Percentiles rank a stretch among this genome's conserved stretches.
Evolutionary conservation across 2,797 vertebrate species (phyloP).

Genomic region (Molossus molossus): DNA sequence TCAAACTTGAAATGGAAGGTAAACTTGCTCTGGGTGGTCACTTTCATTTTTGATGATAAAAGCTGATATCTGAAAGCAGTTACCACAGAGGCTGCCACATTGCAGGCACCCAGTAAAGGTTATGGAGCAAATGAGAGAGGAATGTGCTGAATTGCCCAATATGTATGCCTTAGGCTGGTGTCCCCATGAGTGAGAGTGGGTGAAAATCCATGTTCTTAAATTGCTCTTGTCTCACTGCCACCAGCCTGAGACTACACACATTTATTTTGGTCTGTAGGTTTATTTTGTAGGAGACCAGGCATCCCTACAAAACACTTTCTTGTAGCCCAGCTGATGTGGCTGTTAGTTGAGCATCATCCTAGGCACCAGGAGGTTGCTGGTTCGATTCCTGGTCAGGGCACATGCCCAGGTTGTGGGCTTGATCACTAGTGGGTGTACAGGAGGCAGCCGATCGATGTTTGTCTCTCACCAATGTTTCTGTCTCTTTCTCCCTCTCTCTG

Average conservation of each 20-base stretch:
- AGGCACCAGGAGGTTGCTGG: no score
- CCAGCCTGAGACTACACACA: background rate
- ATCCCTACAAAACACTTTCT: background rate
- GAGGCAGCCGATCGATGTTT: no score
- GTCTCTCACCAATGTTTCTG: no score
- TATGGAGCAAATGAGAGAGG: background rate
- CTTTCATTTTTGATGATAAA: background rate
- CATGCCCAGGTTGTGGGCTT: no score
- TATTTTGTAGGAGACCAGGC: constrained; percentile 32
- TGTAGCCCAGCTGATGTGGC: background rate
- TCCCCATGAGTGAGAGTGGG: background rate
- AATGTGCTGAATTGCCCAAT: background rate
- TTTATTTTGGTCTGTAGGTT: background rate
- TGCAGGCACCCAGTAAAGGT: background rate
- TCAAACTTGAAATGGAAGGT: constrained; percentile 34
- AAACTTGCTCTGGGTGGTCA: background rate
- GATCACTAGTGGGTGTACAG: no score
- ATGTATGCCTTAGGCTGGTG: background rate
- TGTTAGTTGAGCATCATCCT: no score
- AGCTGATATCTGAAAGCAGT: background rate
- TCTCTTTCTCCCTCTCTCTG: no score
- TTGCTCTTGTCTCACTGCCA: background rate
- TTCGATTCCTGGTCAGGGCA: no score
- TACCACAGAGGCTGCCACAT: background rate
- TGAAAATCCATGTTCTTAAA: background rate